These are phyloP conservation scores for Drosophila histrio DNA, from an alignment of 2,888 invertebrate genomes.

Conservation along the genomic window DNA sequence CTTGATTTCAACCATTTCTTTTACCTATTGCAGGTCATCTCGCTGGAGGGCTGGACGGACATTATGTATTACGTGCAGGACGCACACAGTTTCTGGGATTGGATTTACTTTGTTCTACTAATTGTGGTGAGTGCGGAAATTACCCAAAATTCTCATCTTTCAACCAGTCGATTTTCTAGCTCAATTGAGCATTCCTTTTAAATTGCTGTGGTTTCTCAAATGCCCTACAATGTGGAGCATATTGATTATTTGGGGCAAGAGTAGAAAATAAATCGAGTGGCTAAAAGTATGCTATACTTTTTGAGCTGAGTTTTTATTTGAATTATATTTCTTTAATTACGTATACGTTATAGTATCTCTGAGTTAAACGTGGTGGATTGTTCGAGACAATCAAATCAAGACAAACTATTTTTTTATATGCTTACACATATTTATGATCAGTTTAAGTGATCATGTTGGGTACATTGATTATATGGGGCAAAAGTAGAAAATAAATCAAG, in stretches of 20 bases:
- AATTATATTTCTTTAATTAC: too few relatives aligned
- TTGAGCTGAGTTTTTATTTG: too few relatives aligned
- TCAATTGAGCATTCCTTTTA: not conserved
- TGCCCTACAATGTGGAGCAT: not conserved
- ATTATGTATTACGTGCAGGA: conserved; percentile 99
- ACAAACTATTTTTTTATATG: too few relatives aligned
- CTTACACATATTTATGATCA: too few relatives aligned
- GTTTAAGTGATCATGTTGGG: too few relatives aligned
- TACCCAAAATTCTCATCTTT: not conserved
- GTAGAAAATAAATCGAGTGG: too few relatives aligned
- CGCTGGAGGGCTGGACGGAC: conserved; percentile 99
- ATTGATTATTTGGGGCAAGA: too few relatives aligned
- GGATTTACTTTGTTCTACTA: conserved; percentile 99
- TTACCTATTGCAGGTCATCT: conserved; percentile 93
- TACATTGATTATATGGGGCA: not conserved
- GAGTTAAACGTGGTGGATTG: too few relatives aligned
- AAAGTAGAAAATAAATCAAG: too few relatives aligned
- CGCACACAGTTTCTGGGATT: conserved; percentile 99
- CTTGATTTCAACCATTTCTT: not conserved
- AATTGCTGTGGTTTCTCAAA: not conserved
- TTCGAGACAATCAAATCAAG: too few relatives aligned
- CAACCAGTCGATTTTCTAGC: too few relatives aligned
- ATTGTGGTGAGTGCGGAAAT: conserved; percentile 94
- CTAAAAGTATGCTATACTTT: not conserved
- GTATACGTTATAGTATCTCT: too few relatives aligned